A percentile compares a stretch with the other conserved stretches of the same genome.
These are phyloP conservation scores for Setophaga coronata DNA, from an alignment of 2,113 vertebrate species.

Conservation along the genomic window DNA sequence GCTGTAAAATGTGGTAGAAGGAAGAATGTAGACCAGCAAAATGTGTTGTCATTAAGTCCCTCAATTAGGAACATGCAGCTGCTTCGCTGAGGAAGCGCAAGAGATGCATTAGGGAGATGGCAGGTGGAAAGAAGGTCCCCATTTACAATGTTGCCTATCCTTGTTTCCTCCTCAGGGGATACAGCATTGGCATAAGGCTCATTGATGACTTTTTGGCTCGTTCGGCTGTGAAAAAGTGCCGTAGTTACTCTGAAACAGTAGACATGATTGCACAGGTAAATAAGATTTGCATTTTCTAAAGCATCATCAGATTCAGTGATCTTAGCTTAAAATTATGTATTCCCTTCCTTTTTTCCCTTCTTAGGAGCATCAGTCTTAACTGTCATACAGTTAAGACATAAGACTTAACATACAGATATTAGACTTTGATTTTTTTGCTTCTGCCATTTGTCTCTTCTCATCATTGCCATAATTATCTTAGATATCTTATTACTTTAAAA, in stretches of 20 bases:
- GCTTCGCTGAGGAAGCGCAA: not conserved
- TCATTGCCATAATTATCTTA: not conserved
- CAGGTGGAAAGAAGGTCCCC: not conserved
- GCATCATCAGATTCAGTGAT: not conserved
- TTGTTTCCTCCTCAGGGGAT: slow-evolving; percentile 70
- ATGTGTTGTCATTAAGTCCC: not conserved
- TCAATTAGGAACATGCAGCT: not conserved
- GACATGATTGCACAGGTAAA: slow-evolving; percentile 81
- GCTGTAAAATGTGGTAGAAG: not conserved
- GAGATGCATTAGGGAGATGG: not conserved
- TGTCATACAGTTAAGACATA: not conserved
- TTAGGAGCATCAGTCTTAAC: not conserved
- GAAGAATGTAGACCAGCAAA: not conserved
- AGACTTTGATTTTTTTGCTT: not conserved
- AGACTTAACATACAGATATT: not conserved
- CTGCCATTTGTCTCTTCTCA: not conserved
- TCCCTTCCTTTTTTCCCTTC: not conserved
- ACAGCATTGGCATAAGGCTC: slow-evolving; percentile 74
- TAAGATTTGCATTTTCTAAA: not conserved
- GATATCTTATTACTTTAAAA: not conserved
- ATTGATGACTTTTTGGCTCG: slow-evolving; percentile 82
- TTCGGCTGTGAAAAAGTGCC: slow-evolving; percentile 76
- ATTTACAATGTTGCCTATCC: not conserved
- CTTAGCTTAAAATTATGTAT: not conserved
- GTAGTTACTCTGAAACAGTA: slow-evolving; percentile 78